Evolutionary conservation across 2,113 vertebrate genomes (phyloP).

Genomic region (Actenoides hombroni): DNA sequence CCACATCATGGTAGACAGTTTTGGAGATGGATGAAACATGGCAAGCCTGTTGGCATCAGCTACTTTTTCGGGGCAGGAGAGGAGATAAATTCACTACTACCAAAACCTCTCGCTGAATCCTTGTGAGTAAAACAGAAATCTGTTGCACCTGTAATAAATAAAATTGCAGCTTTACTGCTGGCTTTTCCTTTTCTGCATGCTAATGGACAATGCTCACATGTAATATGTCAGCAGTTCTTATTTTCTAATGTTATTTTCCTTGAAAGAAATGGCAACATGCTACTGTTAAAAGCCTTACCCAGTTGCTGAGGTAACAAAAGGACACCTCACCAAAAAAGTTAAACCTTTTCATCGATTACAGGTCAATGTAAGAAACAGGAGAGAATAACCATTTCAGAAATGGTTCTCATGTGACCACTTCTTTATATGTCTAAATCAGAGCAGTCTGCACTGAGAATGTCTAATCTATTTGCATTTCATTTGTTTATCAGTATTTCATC

Average conservation of each 20-base stretch:
- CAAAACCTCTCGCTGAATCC: not conserved
- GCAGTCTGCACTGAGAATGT: not conserved
- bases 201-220: not conserved
- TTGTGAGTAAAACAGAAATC: not conserved
- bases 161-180: not conserved
- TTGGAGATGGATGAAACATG: not conserved
- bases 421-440: not conserved
- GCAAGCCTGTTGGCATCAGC: not conserved
- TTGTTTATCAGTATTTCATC: not conserved
- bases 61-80: not conserved
- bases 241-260: not conserved
- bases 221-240: not conserved
- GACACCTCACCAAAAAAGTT: not conserved
- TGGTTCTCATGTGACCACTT: not conserved
- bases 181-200: not conserved
- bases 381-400: not conserved
- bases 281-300: not conserved
- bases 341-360: not conserved
- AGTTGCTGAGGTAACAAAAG: not conserved
- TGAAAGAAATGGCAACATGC: not conserved
- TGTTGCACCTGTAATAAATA: not conserved
- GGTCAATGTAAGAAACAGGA: not conserved
- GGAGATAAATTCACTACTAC: not conserved
- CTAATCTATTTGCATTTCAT: not conserved
- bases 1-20: not conserved